These are phyloP conservation scores for Drosophila nigricruria DNA, from an alignment of 2,888 invertebrate species.

Conservation along the genomic window DNA sequence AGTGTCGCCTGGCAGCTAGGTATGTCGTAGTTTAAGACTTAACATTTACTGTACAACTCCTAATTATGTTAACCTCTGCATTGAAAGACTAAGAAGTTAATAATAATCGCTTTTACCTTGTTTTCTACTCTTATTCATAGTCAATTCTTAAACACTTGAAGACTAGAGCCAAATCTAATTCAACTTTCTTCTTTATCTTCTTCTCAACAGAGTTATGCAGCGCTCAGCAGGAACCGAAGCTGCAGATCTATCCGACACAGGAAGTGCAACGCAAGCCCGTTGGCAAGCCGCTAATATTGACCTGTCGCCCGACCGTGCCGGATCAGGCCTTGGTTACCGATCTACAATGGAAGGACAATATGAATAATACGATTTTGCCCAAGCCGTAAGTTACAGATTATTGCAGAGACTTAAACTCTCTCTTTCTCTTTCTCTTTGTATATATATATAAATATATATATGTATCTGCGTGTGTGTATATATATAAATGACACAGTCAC, in stretches of 20 bases:
- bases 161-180: neutral
- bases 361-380: constrained; percentile 89
- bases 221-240: constrained; percentile 83
- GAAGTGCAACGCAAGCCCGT: constrained; percentile 90
- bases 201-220: constrained; percentile 67
- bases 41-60: too few relatives aligned
- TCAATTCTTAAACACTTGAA: neutral
- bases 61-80: too few relatives aligned
- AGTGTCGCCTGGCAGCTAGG: too few relatives aligned
- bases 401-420: neutral
- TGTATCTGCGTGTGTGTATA: constrained; percentile 12
- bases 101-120: too few relatives aligned
- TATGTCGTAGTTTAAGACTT: too few relatives aligned
- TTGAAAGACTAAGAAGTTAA: too few relatives aligned
- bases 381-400: constrained; percentile 87
- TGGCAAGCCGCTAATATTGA: constrained; percentile 91
- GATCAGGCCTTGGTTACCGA: constrained; percentile 89
- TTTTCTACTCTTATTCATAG: too few relatives aligned
- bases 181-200: neutral
- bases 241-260: constrained; percentile 90
- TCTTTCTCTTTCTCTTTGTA: neutral
- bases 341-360: constrained; percentile 92
- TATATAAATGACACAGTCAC: constrained; percentile 12
- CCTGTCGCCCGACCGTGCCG: constrained; percentile 91
- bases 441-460: neutral